Percentiles rank a stretch among this genome's conserved stretches.
Evolutionary conservation across 2,888 invertebrate species (phyloP).

Genomic region (Polydrusus pterygomalis): DNA sequence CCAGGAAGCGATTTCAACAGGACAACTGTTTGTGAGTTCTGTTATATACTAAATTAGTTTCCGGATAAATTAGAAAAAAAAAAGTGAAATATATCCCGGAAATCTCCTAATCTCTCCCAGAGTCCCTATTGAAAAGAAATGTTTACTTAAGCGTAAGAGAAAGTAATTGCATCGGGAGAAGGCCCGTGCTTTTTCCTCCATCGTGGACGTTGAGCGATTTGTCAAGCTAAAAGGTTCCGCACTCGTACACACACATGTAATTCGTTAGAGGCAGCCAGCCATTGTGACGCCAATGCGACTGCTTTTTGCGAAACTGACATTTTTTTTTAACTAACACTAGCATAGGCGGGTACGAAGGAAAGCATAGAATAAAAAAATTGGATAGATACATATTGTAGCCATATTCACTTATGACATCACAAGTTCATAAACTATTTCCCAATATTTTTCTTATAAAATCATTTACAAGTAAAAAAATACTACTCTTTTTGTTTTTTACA

Average conservation of each 20-base stretch:
- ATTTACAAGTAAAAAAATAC: no score
- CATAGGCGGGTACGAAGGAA: slow-evolving; percentile 14
- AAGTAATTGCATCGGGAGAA: slow-evolving; percentile 51
- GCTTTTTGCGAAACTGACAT: slow-evolving; percentile 39
- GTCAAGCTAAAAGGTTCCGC: slow-evolving; percentile 72
- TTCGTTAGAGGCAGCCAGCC: slow-evolving; percentile 72
- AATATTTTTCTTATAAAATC: no score
- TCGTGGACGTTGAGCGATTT: slow-evolving; percentile 69
- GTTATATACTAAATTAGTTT: background rate
- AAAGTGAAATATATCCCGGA: slow-evolving; percentile 41
- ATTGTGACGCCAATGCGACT: slow-evolving; percentile 69
- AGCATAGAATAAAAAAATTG: no score
- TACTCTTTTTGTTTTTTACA: no score
- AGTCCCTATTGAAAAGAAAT: slow-evolving; percentile 53
- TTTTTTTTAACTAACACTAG: slow-evolving; percentile 14
- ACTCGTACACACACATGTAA: slow-evolving; percentile 69
- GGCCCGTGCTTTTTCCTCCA: slow-evolving; percentile 49
- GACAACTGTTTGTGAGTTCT: no score
- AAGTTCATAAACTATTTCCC: no score
- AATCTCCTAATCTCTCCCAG: slow-evolving; percentile 42
- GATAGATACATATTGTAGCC: no score
- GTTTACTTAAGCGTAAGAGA: slow-evolving; percentile 55
- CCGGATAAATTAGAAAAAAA: slow-evolving; percentile 27
- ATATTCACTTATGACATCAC: no score
- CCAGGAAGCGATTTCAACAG: no score